These are phyloP conservation scores for Aphidoletes aphidimyza DNA, from an alignment of 2,888 invertebrate genomes.

Conservation along the genomic window DNA sequence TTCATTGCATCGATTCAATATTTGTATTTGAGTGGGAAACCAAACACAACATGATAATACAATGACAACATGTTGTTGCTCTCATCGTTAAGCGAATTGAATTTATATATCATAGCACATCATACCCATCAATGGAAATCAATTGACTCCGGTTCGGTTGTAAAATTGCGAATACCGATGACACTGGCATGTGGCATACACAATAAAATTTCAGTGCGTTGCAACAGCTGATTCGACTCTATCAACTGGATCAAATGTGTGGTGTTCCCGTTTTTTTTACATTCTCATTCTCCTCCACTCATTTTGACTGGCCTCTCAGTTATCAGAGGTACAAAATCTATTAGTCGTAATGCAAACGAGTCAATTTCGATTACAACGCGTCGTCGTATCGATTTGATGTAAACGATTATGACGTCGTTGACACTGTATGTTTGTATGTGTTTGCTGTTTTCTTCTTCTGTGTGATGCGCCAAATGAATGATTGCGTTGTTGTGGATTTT, in stretches of 20 bases:
- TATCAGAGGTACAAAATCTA: constrained; percentile 1
- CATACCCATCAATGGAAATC: not conserved
- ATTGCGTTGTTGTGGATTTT: not conserved
- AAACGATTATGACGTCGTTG: constrained; percentile 26
- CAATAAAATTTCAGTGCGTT: not conserved
- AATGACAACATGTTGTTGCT: not conserved
- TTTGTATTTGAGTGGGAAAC: no score
- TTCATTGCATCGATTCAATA: no score
- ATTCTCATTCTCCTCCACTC: no score
- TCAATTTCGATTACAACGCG: not conserved
- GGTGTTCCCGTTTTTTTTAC: no score
- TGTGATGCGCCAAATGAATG: no score
- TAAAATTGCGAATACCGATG: not conserved
- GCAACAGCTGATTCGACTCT: not conserved
- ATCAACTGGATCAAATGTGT: constrained; percentile 16
- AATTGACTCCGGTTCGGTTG: not conserved
- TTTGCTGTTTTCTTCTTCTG: not conserved
- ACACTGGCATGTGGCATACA: not conserved
- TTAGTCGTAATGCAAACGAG: not conserved
- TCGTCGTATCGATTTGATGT: constrained; percentile 30
- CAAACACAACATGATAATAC: no score
- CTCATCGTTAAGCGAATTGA: not conserved
- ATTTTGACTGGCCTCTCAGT: not conserved
- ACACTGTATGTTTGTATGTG: not conserved
- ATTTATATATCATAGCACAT: not conserved